phyloP scores from a whole-genome alignment of 2,888 invertebrate genomes.

The Thysanoteuthis rhombus region DNA sequence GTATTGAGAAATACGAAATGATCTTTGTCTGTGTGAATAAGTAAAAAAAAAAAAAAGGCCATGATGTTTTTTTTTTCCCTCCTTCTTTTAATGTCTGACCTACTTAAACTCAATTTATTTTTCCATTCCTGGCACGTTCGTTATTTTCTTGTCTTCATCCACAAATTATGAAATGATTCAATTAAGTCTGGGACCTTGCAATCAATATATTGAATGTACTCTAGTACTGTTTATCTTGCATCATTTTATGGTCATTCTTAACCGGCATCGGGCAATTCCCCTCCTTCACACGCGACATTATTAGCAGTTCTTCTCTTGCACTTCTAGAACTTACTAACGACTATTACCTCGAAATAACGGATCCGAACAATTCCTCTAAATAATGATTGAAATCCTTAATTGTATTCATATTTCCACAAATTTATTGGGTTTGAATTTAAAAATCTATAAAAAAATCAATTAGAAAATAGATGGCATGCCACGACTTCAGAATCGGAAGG shows the following conservation, averaged over 20 bases:
- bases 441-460: neutral
- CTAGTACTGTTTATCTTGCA: neutral
- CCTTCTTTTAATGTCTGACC: neutral
- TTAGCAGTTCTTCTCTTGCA: neutral
- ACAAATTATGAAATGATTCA: fast-evolving
- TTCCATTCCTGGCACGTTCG: neutral
- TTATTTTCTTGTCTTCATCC: neutral
- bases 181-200: neutral
- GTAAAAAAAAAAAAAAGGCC: too few relatives aligned
- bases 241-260: too few relatives aligned
- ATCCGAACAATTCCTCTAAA: too few relatives aligned
- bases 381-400: too few relatives aligned
- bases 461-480: neutral
- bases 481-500: neutral
- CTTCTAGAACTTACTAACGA: neutral
- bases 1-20: neutral
- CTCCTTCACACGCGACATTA: neutral
- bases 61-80: too few relatives aligned
- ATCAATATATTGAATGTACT: neutral
- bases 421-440: neutral
- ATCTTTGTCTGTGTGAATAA: too few relatives aligned
- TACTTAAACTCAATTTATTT: neutral
- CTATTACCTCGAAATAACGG: too few relatives aligned
- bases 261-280: neutral
- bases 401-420: neutral